Conservation (phyloP, 2,888 invertebrate species). For the Harpagoxenus sublaevis region DNA sequence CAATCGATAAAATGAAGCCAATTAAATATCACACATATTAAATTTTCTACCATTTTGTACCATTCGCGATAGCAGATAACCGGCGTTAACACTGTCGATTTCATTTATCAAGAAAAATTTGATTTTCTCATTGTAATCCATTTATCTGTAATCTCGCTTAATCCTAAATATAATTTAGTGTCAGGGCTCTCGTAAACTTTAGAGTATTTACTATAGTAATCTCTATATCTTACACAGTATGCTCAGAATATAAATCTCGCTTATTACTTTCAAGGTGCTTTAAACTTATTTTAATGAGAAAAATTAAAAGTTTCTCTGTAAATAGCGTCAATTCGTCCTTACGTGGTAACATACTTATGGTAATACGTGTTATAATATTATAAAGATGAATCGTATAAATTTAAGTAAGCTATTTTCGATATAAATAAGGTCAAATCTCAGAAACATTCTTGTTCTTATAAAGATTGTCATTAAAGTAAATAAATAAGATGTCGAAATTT, state of each 20-base stretch:
- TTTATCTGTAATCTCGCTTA: slow-evolving; percentile 30
- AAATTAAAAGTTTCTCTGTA: slow-evolving; percentile 33
- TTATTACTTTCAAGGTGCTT: slow-evolving; percentile 34
- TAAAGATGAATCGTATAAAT: neutral
- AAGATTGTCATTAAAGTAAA: neutral
- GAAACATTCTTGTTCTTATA: neutral
- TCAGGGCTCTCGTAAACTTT: slow-evolving; percentile 26
- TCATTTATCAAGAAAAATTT: slow-evolving; percentile 8
- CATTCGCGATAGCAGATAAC: neutral
- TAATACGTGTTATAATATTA: neutral
- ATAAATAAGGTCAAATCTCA: neutral
- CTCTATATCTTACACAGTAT: slow-evolving; percentile 33
- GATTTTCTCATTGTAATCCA: slow-evolving; percentile 26
- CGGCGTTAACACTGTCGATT: neutral
- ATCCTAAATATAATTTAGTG: slow-evolving; percentile 29
- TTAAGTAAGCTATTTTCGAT: neutral
- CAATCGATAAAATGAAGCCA: slow-evolving; percentile 18
- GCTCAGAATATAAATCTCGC: slow-evolving; percentile 32
- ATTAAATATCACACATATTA: slow-evolving; percentile 3
- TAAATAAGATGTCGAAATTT: neutral
- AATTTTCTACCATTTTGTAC: neutral
- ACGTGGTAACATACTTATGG: neutral
- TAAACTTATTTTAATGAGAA: slow-evolving; percentile 36
- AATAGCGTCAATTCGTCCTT: neutral
- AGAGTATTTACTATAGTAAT: slow-evolving; percentile 21